phyloP scores from a whole-genome alignment of 2,888 invertebrate genomes.

The Hemithea aestivaria region DNA sequence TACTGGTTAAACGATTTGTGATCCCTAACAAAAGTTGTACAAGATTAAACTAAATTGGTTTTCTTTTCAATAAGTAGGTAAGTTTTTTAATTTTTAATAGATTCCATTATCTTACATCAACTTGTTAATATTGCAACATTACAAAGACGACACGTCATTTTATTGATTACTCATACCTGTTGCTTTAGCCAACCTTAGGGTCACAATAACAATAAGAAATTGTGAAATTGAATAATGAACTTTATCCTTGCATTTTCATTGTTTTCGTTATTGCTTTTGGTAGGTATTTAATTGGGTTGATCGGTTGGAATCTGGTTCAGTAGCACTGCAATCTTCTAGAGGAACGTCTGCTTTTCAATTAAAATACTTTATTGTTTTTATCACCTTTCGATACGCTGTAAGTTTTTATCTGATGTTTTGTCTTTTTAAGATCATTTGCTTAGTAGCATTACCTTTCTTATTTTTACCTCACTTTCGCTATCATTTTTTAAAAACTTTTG shows the following conservation, averaged over 20 bases:
- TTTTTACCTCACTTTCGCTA: too few relatives aligned
- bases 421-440: too few relatives aligned
- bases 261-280: conserved; percentile 20
- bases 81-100: too few relatives aligned
- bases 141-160: background rate
- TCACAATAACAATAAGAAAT: conserved; percentile 38
- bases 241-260: conserved; percentile 40
- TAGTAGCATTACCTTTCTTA: too few relatives aligned
- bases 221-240: conserved; percentile 41
- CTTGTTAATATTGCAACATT: background rate
- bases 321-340: conserved; percentile 22
- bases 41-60: too few relatives aligned
- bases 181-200: conserved; percentile 24
- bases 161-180: conserved; percentile 19
- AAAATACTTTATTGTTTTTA: too few relatives aligned
- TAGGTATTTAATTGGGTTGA: conserved; percentile 43
- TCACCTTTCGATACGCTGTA: background rate
- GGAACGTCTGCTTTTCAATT: background rate
- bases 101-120: too few relatives aligned
- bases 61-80: too few relatives aligned
- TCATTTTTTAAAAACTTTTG: too few relatives aligned
- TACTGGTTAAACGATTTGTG: too few relatives aligned
- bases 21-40: too few relatives aligned
- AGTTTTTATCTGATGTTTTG: background rate
- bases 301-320: conserved; percentile 30